These are phyloP conservation scores for Hirudinaria manillensis DNA, from an alignment of 2,888 invertebrate genomes.

Conservation along the genomic window DNA sequence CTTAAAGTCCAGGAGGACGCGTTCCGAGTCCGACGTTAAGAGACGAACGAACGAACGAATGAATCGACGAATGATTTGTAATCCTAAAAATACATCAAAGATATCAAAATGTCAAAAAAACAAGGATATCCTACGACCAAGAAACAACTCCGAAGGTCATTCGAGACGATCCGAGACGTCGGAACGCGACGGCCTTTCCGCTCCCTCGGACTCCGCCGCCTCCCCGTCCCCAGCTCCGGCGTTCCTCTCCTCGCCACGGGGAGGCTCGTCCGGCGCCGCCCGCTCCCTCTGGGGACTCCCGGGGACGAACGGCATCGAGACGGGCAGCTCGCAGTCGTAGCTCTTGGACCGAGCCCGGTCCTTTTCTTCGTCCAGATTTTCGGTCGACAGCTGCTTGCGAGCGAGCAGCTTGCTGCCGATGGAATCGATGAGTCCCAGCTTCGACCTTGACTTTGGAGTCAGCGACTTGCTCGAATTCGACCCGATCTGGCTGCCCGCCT, in stretches of 20 bases:
- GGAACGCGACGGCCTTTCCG: background rate
- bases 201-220: constrained; percentile 25
- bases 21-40: background rate
- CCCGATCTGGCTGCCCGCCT: background rate
- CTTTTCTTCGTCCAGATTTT: constrained; percentile 2
- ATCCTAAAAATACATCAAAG: no score
- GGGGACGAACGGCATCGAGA: background rate
- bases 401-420: constrained; percentile 35
- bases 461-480: background rate
- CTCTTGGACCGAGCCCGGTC: background rate
- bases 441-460: background rate
- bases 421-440: constrained; percentile 30
- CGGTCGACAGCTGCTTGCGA: constrained; percentile 25
- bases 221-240: constrained; percentile 7
- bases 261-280: background rate
- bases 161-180: no score
- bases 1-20: no score
- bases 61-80: background rate
- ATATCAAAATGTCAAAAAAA: no score
- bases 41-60: background rate
- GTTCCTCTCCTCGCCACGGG: constrained; percentile 23
- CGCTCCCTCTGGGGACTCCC: background rate
- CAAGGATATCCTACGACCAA: no score
- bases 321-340: background rate
- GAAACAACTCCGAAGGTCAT: no score